Percentiles rank a stretch among this genome's conserved stretches.
These are phyloP conservation scores for mouse (Mus musculus) DNA, from an alignment of 2,113 vertebrate species.

Conservation along the genomic window GRCm39 chr10:90747001-90747500, in stretches of 20 bases:
- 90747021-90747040: neutral
- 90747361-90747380: too few species aligned
- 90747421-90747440: slow-evolving; percentile 29
- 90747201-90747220: neutral
- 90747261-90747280: neutral
- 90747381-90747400: neutral
- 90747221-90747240: neutral
- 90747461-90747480: slow-evolving; percentile 27
- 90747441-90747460: neutral
- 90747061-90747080: slow-evolving; percentile 7
- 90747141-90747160: neutral
- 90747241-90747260: neutral
- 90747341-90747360: neutral
- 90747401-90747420: slow-evolving; percentile 34
- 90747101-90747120: slow-evolving; percentile 31
- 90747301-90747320: neutral
- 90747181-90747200: slow-evolving; percentile 39
- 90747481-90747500: neutral
- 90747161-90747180: slow-evolving; percentile 3
- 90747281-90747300: neutral
- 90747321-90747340: neutral
- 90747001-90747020: neutral
- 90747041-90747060: neutral
- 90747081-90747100: neutral
- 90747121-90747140: neutral